Evolutionary conservation across 2,797 vertebrate species (phyloP).

Genomic region (Chelon labrosus): DNA sequence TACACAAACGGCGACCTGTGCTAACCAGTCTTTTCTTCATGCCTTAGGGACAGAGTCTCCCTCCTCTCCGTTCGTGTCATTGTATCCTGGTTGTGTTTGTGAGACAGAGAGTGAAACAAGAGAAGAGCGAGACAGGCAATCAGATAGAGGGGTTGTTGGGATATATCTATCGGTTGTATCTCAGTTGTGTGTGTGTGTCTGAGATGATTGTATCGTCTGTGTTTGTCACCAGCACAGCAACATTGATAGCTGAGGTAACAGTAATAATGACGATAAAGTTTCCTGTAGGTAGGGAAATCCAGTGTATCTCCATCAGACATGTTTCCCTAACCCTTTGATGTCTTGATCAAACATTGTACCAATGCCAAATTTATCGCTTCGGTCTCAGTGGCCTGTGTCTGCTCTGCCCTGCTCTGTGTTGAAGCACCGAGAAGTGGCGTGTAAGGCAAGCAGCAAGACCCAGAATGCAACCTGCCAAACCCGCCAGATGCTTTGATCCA

Average conservation of each 20-base stretch:
- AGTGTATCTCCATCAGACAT: conserved; percentile 63
- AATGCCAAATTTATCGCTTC: conserved; percentile 59
- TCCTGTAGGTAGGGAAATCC: conserved; percentile 47
- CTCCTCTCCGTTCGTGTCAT: conserved; percentile 26
- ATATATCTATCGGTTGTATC: conserved; percentile 74
- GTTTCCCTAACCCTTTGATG: conserved; percentile 76
- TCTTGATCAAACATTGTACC: conserved; percentile 75
- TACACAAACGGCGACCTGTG: conserved; percentile 29
- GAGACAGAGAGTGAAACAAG: conserved; percentile 66
- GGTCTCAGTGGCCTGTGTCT: conserved; percentile 58
- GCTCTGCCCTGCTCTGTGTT: conserved; percentile 55
- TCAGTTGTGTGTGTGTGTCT: conserved; percentile 40
- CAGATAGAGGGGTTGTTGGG: conserved; percentile 70
- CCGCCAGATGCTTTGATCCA: conserved; percentile 81
- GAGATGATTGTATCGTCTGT: conserved; percentile 66
- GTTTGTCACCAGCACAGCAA: conserved; percentile 52
- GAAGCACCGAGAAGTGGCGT: conserved; percentile 64
- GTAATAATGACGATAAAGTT: conserved; percentile 64
- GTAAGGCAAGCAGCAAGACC: conserved; percentile 73
- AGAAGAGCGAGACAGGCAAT: conserved; percentile 63
- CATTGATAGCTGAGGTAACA: conserved; percentile 63
- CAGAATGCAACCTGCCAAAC: conserved; percentile 76
- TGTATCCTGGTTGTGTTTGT: conserved; percentile 32
- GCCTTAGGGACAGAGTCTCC: conserved; percentile 46
- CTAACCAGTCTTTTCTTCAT: conserved; percentile 53